phyloP scores from a whole-genome alignment of 2,113 vertebrate species.

The Varanus salvator region DNA sequence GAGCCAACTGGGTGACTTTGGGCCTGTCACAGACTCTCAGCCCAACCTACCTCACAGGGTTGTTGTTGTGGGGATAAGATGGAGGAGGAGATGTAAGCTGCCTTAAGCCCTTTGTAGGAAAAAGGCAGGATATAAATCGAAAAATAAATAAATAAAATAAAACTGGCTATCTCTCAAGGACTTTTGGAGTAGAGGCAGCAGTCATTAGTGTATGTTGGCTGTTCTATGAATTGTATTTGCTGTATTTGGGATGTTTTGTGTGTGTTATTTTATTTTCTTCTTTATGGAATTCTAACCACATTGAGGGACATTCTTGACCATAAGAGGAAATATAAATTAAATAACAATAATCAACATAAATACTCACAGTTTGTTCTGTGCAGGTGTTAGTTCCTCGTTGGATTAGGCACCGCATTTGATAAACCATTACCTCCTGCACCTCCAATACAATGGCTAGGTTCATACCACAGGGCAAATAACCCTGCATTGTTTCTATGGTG shows the following conservation, averaged over 20 bases:
- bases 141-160: too few relatives aligned
- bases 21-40: too few relatives aligned
- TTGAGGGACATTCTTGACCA: background rate
- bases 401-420: background rate
- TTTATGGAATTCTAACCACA: background rate
- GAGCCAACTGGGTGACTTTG: too few relatives aligned
- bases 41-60: too few relatives aligned
- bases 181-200: too few relatives aligned
- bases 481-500: too few relatives aligned
- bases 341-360: background rate
- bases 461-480: too few relatives aligned
- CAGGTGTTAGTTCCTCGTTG: background rate
- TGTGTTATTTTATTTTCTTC: background rate
- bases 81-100: too few relatives aligned
- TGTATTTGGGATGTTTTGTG: background rate
- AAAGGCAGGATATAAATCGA: too few relatives aligned
- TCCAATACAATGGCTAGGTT: background rate
- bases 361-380: background rate
- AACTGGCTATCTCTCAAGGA: too few relatives aligned
- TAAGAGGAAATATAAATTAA: background rate
- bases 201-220: background rate
- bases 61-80: too few relatives aligned
- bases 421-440: background rate
- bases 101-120: too few relatives aligned
- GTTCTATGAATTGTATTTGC: background rate